These are phyloP conservation scores for Eristalis tenax DNA, from an alignment of 2,888 invertebrate species.

Conservation along the genomic window DNA sequence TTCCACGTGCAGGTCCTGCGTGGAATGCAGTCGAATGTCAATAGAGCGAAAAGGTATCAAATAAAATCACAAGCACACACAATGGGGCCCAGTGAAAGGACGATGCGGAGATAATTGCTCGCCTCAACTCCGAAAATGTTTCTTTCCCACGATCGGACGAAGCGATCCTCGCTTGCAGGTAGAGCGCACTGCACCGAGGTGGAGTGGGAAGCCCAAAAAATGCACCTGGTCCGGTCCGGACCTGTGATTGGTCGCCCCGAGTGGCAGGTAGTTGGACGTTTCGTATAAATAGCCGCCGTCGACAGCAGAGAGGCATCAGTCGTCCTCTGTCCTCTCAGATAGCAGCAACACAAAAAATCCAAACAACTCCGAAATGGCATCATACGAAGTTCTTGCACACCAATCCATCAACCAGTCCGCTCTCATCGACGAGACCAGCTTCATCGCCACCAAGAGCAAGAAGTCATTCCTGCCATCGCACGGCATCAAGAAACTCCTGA, in stretches of 20 bases:
- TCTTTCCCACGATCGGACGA: slow-evolving; percentile 58
- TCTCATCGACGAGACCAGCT: slow-evolving; percentile 24
- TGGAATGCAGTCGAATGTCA: slow-evolving; percentile 28
- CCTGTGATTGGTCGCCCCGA: slow-evolving; percentile 74
- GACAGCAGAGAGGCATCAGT: slow-evolving; percentile 73
- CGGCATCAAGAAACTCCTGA: slow-evolving; percentile 74
- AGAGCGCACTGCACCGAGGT: slow-evolving; percentile 2
- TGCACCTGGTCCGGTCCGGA: slow-evolving; percentile 75
- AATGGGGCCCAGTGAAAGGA: slow-evolving; percentile 46
- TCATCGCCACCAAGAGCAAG: slow-evolving; percentile 65
- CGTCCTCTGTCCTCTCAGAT: slow-evolving; percentile 47
- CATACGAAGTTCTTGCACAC: slow-evolving; percentile 75
- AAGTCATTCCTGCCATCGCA: slow-evolving; percentile 72
- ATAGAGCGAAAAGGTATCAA: slow-evolving; percentile 58
- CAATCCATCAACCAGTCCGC: slow-evolving; percentile 26
- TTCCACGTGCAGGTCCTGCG: slow-evolving; percentile 56
- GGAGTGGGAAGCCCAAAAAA: slow-evolving; percentile 21
- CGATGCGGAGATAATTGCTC: slow-evolving; percentile 33
- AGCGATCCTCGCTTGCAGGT: slow-evolving; percentile 41
- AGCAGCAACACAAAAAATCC: slow-evolving; percentile 27
- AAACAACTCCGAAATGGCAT: slow-evolving; percentile 72
- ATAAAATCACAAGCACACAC: slow-evolving; percentile 31
- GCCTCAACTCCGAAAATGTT: slow-evolving; percentile 23
- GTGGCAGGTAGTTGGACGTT: not conserved
- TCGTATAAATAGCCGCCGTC: slow-evolving; percentile 74